Evolutionary conservation across 1,140 invertebrate species (phyloP), one percentile per base, ranked within the genome.

Genomic region (Scaptodrosophila lebanonensis): DNA sequence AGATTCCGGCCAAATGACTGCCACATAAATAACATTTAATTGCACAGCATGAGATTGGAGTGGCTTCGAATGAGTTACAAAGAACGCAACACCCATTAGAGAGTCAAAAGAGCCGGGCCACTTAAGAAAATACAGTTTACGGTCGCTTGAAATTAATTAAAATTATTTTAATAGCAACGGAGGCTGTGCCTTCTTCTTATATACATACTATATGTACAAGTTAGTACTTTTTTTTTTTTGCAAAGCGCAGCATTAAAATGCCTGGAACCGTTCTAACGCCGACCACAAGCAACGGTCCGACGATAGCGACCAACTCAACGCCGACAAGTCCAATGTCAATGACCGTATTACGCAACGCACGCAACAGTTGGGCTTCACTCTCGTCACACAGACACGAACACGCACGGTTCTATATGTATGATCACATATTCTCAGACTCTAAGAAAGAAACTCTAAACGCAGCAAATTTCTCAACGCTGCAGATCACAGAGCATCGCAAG

Each of bases 271-370:
- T 25, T 25, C 22, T 25, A 25, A 25, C 8, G 22, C 8, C 8
- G 8, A 8, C 38, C 17, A 33, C 25, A 45, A 12, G 16, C 45
- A 66, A 66, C 51, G 63, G 59, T 62, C 8, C 22, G 22, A 3
- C 12, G 50, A 13, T 62, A 35, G 35, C 49, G 33, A 30, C 40
- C 12, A 15, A 17, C 30, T 4, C 7, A 3, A n/a, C 11, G 16
- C 12, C 36, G 36, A 6, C 16, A 17, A 3, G 15, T 11, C 29
- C 35, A 27, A 35, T 47, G 82, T 84, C 79, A 83, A 83, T 72
- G 79, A 83, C 72, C 77, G 77, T 83, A 83, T 83, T 83, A 83
- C 77, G 77, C 77, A 83, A 83, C 75, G 42, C 65, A 68, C 22
- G 22, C 22, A 12, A 16, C 35, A 38, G 35, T 38, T 38, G 3